Evolutionary conservation across 2,113 vertebrate genomes (phyloP), one percentile per base, ranked within the genome.

Genomic region (Calyptommatus sinebrachiatus): DNA sequence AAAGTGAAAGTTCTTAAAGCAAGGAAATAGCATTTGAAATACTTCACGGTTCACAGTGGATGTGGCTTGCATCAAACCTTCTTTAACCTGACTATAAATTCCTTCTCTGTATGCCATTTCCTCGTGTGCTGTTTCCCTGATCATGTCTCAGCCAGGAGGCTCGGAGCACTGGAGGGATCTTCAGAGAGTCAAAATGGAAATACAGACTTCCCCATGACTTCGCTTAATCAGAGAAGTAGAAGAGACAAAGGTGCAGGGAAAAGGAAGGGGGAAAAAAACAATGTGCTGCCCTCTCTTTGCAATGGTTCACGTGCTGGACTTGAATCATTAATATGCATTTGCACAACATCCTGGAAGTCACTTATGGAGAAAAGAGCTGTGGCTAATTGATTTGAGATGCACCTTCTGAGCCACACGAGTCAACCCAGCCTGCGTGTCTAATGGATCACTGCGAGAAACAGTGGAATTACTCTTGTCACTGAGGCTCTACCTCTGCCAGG

Each of bases 401-500:
- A 78, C 71, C 65, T 68, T 84, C 85, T 62, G 10, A 84, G 85
- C 78, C 68, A 79, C 41, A 1, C 24, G 10, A 41, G 35, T 41
- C 35, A 41, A 12, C 72, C 71, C 1, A 72, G 84, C 77, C 88
- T 8, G 71, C 87, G 2, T 16, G 0, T 3, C 22, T 3, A 83
- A 18, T 5, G 22, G 77, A 82, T 20, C 45, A 0, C 12, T 9
- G 0, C 83, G 80, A 88, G 77, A 82, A 85, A 81, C 80, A 88
- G 86, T 50, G 87, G 89, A 92, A 93, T 89, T 62, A 8, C 89
- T 88, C 85, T 7, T 85, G 88, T 91, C 90, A 77, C 85, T 0
- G 63, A 92, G 88, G 88, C 90, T 87, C 72, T 73, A 84, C 88
- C 73, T 61, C 87, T 88, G 86, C 88, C 90, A 88, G 73, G 85